These are phyloP conservation scores for Geophilus truncorum DNA, from an alignment of 2,888 invertebrate genomes.

Conservation along the genomic window DNA sequence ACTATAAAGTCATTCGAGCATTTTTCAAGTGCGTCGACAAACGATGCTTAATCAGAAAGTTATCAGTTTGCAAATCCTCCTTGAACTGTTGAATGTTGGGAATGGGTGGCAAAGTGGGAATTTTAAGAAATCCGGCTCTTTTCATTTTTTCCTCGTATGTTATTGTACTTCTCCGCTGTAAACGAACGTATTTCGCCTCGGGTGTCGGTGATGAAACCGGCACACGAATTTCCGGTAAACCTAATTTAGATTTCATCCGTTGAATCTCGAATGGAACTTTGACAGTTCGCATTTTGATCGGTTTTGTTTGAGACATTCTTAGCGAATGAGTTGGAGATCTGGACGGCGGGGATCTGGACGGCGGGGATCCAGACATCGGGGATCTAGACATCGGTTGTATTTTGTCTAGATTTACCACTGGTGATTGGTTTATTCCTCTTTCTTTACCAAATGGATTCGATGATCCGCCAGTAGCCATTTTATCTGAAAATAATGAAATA, in stretches of 20 bases:
- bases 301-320: neutral
- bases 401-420: neutral
- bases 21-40: neutral
- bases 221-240: neutral
- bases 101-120: slow-evolving; percentile 33
- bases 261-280: neutral
- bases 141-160: slow-evolving; percentile 6
- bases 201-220: neutral
- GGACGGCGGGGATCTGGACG: too few relatives aligned
- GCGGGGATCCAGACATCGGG: too few relatives aligned
- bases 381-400: too few relatives aligned
- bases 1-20: neutral
- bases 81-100: slow-evolving; percentile 32
- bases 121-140: slow-evolving; percentile 22
- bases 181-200: neutral
- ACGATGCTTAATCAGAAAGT: neutral
- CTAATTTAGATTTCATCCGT: neutral
- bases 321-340: neutral
- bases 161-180: neutral
- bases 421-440: neutral
- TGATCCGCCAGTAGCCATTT: too few relatives aligned
- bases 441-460: too few relatives aligned
- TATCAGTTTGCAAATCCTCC: slow-evolving; percentile 7
- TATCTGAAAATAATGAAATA: too few relatives aligned
- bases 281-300: neutral